Evolutionary conservation across 1,140 invertebrate species (phyloP), one percentile per base, ranked within the genome.

Genomic region (Agrypnia vestita): DNA sequence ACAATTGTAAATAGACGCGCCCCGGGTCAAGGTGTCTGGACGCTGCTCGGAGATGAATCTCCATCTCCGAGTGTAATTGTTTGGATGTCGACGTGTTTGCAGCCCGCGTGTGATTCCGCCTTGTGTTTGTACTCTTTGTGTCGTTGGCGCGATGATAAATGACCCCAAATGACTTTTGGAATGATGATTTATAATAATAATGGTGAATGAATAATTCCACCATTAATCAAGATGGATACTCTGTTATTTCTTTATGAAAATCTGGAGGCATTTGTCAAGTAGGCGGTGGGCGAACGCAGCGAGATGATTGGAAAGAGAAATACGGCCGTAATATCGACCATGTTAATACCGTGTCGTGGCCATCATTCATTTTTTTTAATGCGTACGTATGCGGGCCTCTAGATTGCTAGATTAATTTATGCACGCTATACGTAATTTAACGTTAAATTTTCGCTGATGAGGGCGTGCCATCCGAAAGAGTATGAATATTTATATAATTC

Each of bases 131-230:
- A 35, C 47, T 71, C 53, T 44, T 56, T 35, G 53, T 74, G 71
- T 74, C 71, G 71, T 74, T 74, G 53, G 49, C 47, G 59, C 17
- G 76, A 82, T 82, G 80, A 82, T 82, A 75, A 78, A 82, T 79
- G 67, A 74, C 80, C 67, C 71, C 80, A 82, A 82, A 82, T 82
- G 80, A 76, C 76, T 79, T 82, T 79, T 82, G 67, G 61, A 64
- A 79, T 74, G 53, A 79, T 77, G 80, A 82, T 82, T 82, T 79
- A 82, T 79, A 82, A 79, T 82, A 79, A 82, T 82, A 82, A 79
- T 82, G 80, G 80, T 78, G 53, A 82, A 82, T 82, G 80, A 82
- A 82, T 82, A 82, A 82, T 82, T 76, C 62, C 56, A 72, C 78
- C 80, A 82, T 82, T 79, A 82, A 82, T 82, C 76, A 82, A 56